A percentile compares a stretch with the other conserved stretches of the same genome.
These are phyloP conservation scores for Adoxophyes honmai DNA, from an alignment of 1,140 invertebrate genomes.

Conservation along the genomic window DNA sequence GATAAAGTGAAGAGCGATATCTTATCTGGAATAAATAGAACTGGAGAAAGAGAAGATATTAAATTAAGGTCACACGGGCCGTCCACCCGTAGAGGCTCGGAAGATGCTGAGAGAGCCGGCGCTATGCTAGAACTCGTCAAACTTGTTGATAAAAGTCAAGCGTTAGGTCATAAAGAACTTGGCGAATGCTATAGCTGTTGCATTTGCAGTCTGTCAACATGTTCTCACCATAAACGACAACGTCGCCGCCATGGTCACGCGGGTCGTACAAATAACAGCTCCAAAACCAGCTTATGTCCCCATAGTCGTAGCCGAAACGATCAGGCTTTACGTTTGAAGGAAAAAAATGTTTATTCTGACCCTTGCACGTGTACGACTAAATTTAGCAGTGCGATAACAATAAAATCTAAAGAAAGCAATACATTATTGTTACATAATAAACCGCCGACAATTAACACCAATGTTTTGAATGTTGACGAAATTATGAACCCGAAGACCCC, in stretches of 20 bases:
- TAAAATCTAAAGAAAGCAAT: slow-evolving; percentile 21
- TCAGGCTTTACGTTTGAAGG: slow-evolving; percentile 31
- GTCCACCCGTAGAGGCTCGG: slow-evolving; percentile 16
- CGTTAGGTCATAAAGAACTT: slow-evolving; percentile 26
- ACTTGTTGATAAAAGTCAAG: slow-evolving; percentile 39
- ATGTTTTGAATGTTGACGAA: no score
- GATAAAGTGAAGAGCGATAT: slow-evolving; percentile 43
- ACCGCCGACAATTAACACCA: no score
- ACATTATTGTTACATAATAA: no score
- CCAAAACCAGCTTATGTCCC: slow-evolving; percentile 18
- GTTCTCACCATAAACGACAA: not conserved
- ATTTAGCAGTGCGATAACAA: slow-evolving; percentile 29
- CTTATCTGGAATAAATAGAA: slow-evolving; percentile 36
- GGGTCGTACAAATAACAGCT: slow-evolving; percentile 8
- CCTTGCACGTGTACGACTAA: slow-evolving; percentile 47
- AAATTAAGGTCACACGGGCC: slow-evolving; percentile 18
- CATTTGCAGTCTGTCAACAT: slow-evolving; percentile 23
- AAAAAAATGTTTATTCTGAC: slow-evolving; percentile 44
- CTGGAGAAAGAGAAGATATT: slow-evolving; percentile 26
- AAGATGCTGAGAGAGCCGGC: slow-evolving; percentile 26
- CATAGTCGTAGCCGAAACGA: slow-evolving; percentile 17
- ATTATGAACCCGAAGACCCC: no score
- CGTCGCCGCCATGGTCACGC: slow-evolving; percentile 17
- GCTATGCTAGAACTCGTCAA: slow-evolving; percentile 35
- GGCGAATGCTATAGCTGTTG: slow-evolving; percentile 48